phyloP scores from a whole-genome alignment of 2,113 vertebrate genomes.

The Acanthisitta chloris region DNA sequence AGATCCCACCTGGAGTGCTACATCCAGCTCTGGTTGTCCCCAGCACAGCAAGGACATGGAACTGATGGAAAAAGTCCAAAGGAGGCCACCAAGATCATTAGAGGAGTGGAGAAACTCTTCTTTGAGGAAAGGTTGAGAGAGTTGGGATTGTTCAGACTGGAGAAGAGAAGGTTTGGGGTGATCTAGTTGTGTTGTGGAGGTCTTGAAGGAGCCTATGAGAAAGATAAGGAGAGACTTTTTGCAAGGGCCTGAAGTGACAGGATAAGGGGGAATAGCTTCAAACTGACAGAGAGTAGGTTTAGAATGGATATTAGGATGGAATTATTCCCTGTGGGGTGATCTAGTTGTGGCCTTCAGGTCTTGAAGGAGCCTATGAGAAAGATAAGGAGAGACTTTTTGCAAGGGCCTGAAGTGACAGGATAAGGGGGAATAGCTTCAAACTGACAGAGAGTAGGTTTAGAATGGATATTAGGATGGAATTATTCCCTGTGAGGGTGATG shows the following conservation, averaged over 20 bases:
- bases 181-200: background rate
- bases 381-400: no score
- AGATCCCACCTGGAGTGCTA: background rate
- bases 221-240: background rate
- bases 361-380: no score
- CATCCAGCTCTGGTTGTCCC: no score
- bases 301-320: background rate
- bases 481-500: no score
- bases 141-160: background rate
- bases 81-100: background rate
- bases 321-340: fast-evolving
- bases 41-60: background rate
- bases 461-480: no score
- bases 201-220: background rate
- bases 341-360: no score
- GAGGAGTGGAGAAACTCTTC: background rate
- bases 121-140: background rate
- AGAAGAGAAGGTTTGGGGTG: background rate
- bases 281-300: background rate
- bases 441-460: no score
- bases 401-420: no score
- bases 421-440: no score
- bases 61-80: fast-evolving
- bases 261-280: background rate
- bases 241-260: background rate